These are phyloP conservation scores for Ameiurus melas DNA, from an alignment of 2,113 vertebrate genomes.

Conservation along the genomic window DNA sequence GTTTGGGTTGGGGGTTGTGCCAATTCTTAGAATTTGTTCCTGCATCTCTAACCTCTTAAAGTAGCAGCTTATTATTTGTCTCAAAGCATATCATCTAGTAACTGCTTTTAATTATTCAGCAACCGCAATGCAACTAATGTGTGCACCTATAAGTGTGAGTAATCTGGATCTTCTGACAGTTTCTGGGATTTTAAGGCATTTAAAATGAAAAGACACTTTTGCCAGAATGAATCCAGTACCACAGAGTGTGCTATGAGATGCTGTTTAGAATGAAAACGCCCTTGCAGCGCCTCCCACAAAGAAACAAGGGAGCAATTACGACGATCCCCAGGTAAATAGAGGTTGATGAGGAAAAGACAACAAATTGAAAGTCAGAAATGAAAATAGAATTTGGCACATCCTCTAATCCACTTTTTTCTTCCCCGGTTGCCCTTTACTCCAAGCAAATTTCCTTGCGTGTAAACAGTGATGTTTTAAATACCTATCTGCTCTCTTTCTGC, in stretches of 20 bases:
- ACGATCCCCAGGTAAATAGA: conserved; percentile 48
- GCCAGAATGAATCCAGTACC: conserved; percentile 42
- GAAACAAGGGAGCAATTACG: conserved; percentile 51
- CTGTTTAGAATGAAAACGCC: conserved; percentile 45
- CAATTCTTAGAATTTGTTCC: conserved; percentile 37
- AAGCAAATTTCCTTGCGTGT: conserved; percentile 17
- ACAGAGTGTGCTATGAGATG: conserved; percentile 38
- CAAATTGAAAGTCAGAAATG: conserved; percentile 55
- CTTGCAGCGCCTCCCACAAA: conserved; percentile 43
- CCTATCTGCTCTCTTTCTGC: not conserved
- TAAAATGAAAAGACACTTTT: not conserved
- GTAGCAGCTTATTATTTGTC: not conserved
- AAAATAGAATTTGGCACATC: conserved; percentile 52
- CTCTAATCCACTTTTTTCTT: conserved; percentile 44
- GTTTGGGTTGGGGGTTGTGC: conserved; percentile 50
- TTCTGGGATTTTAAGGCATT: not conserved
- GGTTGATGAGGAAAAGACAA: conserved; percentile 52
- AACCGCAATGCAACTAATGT: not conserved
- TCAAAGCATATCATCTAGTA: not conserved
- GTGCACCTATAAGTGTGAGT: not conserved
- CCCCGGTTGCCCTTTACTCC: conserved; percentile 30
- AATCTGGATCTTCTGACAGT: not conserved
- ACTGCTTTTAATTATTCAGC: not conserved
- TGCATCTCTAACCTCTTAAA: conserved; percentile 27
- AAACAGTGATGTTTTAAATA: conserved; percentile 11